These are phyloP conservation scores for Scolopax bukidnonensis DNA, from an alignment of 2,797 vertebrate species.

Conservation along the genomic window DNA sequence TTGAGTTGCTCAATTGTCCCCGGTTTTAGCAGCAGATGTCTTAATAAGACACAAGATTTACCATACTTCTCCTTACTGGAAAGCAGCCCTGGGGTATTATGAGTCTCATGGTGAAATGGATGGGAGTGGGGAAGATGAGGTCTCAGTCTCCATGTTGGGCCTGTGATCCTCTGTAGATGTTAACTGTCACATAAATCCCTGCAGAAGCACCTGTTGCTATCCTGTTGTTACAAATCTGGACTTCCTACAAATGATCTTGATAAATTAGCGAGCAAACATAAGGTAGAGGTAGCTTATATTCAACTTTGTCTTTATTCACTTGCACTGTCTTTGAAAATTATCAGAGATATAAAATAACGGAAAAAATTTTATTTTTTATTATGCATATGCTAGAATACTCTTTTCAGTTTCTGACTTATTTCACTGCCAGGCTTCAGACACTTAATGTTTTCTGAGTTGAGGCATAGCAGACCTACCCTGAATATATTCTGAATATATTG, in stretches of 20 bases:
- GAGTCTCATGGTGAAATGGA: background rate
- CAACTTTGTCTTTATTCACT: background rate
- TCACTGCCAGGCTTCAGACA: background rate
- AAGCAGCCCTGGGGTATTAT: background rate
- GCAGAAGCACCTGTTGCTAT: background rate
- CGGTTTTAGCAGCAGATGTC: background rate
- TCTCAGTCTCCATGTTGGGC: background rate
- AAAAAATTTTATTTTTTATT: background rate
- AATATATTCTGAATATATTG: background rate
- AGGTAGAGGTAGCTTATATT: accelerated
- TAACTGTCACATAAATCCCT: background rate
- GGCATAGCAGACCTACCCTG: background rate
- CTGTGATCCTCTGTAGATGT: background rate
- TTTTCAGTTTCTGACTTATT: background rate
- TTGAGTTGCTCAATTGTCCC: background rate
- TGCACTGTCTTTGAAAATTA: background rate
- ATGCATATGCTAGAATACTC: background rate
- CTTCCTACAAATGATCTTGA: background rate
- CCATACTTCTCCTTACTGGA: background rate
- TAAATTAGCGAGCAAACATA: background rate
- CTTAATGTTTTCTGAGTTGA: background rate
- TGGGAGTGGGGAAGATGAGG: background rate
- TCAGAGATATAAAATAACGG: background rate
- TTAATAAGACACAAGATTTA: background rate
- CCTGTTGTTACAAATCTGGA: background rate